A percentile compares a stretch with the other conserved stretches of the same genome.
phyloP scores from a whole-genome alignment of 1,140 invertebrate genomes.

The Bicyclus anynana region DNA sequence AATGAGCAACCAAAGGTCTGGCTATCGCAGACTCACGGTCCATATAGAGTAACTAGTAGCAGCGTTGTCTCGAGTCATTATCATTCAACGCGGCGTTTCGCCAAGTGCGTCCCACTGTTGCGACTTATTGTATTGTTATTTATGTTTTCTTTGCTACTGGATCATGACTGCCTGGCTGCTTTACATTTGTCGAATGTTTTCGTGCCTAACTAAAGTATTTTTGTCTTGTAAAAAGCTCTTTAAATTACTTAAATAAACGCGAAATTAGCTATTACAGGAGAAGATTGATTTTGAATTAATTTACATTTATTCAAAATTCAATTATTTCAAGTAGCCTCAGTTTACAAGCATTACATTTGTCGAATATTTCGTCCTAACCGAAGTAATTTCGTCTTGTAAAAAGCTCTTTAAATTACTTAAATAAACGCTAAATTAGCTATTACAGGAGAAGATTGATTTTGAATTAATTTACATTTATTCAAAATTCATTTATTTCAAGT shows the following conservation, averaged over 20 bases:
- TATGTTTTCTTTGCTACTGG: constrained; percentile 7
- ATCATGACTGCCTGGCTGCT: neutral
- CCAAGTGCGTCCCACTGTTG: constrained; percentile 18
- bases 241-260: no score
- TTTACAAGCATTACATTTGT: neutral
- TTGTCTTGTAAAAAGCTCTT: neutral
- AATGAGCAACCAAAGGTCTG: no score
- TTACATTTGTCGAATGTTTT: neutral
- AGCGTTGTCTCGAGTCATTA: constrained; percentile 18
- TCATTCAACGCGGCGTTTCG: constrained; percentile 22
- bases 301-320: no score
- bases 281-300: no score
- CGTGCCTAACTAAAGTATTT: neutral
- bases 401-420: no score
- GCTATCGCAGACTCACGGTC: neutral
- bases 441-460: no score
- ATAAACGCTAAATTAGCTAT: no score
- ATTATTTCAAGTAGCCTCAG: no score
- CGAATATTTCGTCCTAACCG: neutral
- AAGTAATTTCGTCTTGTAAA: neutral
- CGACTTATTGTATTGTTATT: constrained; percentile 19
- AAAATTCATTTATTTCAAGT: no score
- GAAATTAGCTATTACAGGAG: no score
- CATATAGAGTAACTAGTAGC: neutral
- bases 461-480: no score